phyloP scores from a whole-genome alignment of 2,797 vertebrate species.

The Melanotaenia parkinsoni region DNA sequence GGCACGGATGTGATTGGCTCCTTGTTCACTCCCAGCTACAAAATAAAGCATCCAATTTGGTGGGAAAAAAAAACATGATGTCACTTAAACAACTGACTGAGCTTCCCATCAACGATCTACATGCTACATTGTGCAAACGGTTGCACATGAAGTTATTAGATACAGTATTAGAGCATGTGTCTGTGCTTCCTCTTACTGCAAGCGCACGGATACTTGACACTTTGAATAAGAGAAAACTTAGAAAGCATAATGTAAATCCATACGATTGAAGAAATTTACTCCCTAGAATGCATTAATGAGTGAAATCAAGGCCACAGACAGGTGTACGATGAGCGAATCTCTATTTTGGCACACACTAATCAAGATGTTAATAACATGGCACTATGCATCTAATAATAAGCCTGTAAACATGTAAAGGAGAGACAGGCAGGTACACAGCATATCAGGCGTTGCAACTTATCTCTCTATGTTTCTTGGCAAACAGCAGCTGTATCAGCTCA shows the following conservation, averaged over 20 bases:
- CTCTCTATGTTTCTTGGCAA: conserved; percentile 14
- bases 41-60: conserved; percentile 64
- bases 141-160: conserved; percentile 1
- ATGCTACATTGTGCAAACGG: not conserved
- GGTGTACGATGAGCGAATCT: not conserved
- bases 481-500: conserved; percentile 7
- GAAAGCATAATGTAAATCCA: conserved; percentile 9
- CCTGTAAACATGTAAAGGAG: conserved; percentile 9
- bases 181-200: conserved; percentile 6
- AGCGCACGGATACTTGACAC: not conserved
- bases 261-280: not conserved
- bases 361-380: conserved; percentile 7
- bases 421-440: conserved; percentile 1
- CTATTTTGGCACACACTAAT: conserved; percentile 6
- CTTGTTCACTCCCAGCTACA: conserved; percentile 45
- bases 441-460: conserved; percentile 10
- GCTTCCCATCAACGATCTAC: conserved; percentile 10
- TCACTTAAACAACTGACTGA: conserved; percentile 46
- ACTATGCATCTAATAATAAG: conserved; percentile 19
- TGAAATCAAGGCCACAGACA: conserved; percentile 9
- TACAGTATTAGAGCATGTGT: not conserved
- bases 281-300: not conserved
- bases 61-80: conserved; percentile 27
- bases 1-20: conserved; percentile 66
- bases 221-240: conserved; percentile 9